Percentiles rank a stretch among this genome's conserved stretches.
These are phyloP conservation scores for Arbacia lixula DNA, from an alignment of 53 echinoderm and acorn worm genomes.

Conservation along the genomic window DNA sequence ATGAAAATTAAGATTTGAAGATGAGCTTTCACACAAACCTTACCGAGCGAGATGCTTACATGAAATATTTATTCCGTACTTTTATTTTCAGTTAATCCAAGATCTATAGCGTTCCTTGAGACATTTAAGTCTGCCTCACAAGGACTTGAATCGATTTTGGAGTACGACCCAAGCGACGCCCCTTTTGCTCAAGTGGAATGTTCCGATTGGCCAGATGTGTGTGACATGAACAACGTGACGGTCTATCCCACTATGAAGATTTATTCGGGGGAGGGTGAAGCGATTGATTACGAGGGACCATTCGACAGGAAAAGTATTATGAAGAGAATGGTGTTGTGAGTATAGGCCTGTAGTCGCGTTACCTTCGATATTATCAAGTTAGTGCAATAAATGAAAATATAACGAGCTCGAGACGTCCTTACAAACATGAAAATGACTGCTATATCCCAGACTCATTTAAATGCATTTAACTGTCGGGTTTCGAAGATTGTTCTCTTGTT, in stretches of 20 bases:
- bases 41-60: no score
- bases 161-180: slow-evolving; percentile 5
- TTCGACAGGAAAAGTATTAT: slow-evolving; percentile 66
- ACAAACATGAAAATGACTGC: no score
- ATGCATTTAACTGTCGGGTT: no score
- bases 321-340: slow-evolving; percentile 78
- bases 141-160: slow-evolving; percentile 36
- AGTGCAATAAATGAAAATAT: no score
- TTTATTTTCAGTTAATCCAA: slow-evolving; percentile 85
- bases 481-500: not conserved
- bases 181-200: slow-evolving; percentile 93
- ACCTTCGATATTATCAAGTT: no score
- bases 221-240: slow-evolving; percentile 85
- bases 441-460: no score
- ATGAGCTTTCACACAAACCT: no score
- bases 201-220: slow-evolving; percentile 95
- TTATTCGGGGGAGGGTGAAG: slow-evolving; percentile 51
- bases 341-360: no score
- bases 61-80: no score
- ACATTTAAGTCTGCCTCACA: slow-evolving; percentile 63
- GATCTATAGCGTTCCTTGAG: slow-evolving; percentile 80
- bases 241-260: slow-evolving; percentile 85
- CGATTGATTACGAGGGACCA: slow-evolving; percentile 72
- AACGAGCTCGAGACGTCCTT: no score
- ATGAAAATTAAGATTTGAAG: no score